A percentile compares a stretch with the other conserved stretches of the same genome.
Conservation (phyloP, 2,888 invertebrate species). For the Andricus quercusramuli region DNA sequence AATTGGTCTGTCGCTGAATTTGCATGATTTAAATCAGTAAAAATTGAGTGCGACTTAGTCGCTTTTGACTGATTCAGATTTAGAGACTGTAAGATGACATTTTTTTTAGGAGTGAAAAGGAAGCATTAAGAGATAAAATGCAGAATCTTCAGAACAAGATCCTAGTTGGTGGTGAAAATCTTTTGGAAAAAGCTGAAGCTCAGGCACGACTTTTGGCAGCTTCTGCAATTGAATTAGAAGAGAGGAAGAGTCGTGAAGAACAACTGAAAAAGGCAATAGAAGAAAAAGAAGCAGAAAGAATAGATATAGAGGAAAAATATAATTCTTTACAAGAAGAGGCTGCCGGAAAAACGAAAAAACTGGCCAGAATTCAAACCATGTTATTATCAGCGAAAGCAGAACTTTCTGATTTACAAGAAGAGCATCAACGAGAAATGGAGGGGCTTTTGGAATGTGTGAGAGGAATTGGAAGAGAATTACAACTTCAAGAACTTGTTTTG, state of each 20-base stretch:
- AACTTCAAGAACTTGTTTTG: constrained; percentile 93
- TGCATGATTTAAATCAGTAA: too few relatives aligned
- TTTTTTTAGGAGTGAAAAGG: constrained; percentile 84
- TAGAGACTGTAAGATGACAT: too few relatives aligned
- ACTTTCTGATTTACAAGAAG: constrained; percentile 92
- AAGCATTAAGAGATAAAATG: constrained; percentile 90
- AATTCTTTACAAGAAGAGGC: constrained; percentile 97
- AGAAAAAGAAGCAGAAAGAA: constrained; percentile 94
- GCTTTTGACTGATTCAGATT: too few relatives aligned
- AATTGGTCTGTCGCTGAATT: too few relatives aligned
- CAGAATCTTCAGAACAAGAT: constrained; percentile 96
- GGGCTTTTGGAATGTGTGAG: constrained; percentile 95
- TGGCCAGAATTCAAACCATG: constrained; percentile 93
- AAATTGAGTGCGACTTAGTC: too few relatives aligned
- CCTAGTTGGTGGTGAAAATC: constrained; percentile 98
- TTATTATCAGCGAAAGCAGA: constrained; percentile 92
- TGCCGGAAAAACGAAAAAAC: constrained; percentile 93
- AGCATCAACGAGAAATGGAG: constrained; percentile 98
- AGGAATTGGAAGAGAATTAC: constrained; percentile 93
- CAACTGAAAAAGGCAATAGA: constrained; percentile 89
- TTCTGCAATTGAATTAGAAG: constrained; percentile 91
- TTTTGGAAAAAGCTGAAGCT: constrained; percentile 97
- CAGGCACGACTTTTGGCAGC: constrained; percentile 94
- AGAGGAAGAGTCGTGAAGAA: constrained; percentile 88
- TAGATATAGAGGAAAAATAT: constrained; percentile 97